Evolutionary conservation across 2,888 invertebrate species (phyloP).

Genomic region (Lasioglossum malachurum): DNA sequence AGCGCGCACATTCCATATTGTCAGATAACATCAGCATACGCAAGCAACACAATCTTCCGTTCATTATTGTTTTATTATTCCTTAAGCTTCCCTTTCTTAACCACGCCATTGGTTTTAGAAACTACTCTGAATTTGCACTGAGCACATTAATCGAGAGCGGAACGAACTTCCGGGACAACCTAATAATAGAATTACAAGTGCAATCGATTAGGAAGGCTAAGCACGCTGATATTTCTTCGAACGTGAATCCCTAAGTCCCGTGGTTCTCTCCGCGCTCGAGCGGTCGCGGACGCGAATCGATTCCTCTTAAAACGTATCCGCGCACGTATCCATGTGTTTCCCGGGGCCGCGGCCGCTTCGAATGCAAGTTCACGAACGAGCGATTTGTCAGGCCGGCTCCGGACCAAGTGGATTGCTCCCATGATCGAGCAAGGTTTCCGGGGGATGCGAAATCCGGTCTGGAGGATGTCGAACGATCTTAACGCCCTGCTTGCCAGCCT

Average conservation of each 20-base stretch:
- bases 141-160: no score
- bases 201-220: not conserved
- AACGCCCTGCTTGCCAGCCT: constrained; percentile 35
- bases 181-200: no score
- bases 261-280: not conserved
- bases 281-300: constrained; percentile 20
- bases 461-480: constrained; percentile 44
- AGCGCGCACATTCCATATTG: no score
- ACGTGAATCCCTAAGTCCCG: not conserved
- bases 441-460: constrained; percentile 30
- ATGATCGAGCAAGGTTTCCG: constrained; percentile 51
- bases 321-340: constrained; percentile 18
- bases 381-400: constrained; percentile 59
- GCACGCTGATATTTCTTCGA: not conserved
- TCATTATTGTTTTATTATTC: no score
- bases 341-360: constrained; percentile 5
- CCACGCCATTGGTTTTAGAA: no score
- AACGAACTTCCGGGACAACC: no score
- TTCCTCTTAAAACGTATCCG: constrained; percentile 12
- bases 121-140: no score
- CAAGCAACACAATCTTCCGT: no score
- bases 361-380: constrained; percentile 62
- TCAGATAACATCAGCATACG: no score
- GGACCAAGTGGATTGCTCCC: constrained; percentile 65
- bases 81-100: no score